Evolutionary conservation across 2,797 vertebrate genomes (phyloP), one percentile per base, ranked within the genome.

Genomic region (Hydrophis major): DNA sequence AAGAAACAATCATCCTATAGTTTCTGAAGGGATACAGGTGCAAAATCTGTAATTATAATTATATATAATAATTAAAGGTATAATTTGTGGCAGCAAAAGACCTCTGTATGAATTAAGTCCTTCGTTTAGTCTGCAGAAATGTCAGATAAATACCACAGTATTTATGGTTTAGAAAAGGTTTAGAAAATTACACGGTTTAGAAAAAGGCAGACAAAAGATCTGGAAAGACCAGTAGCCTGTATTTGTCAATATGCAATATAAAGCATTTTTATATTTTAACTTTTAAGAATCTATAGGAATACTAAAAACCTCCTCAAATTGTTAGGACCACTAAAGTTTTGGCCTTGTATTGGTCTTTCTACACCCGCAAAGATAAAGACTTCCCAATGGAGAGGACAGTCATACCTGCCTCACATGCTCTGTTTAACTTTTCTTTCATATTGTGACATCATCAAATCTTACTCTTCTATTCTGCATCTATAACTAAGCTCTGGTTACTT

Each of bases 361-460:
- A 50, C 8, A 42, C 22, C 32, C 57, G 16, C 47, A 88, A 32
- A 88, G 55, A 87, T 60, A n/a, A 57, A 88, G 86, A 55, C 25
- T 3, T 25, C 91, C 90, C 57, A 16, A 47, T 59, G 63, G 56
- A 93, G 6, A 27, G 56, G 61, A 10, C 66, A 59, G 20, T 91
- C 47, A 25, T 90, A 18, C 20, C 47, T 93, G 53, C n/a, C 55
- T 53, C 74, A 37, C 20, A 78, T 89, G 86, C 47, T 88, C 32
- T 60, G 55, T 86, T 47, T 53, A 27, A 61, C 16, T 86, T 11
- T 61, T 55, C 55, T 61, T 60, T 93, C 66, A 2, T 87, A 88
- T 91, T 93, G 32, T 93, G 92, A 93, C 86, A 89, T 93, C 92
- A 93, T 63, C 47, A 37, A 47, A 63, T 50, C 7, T 22, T 69